Evolutionary conservation across 37 sponge, comb jelly and placozoan genomes (phyloP).

Genomic region (Chondrilla cf. caribensis): DNA sequence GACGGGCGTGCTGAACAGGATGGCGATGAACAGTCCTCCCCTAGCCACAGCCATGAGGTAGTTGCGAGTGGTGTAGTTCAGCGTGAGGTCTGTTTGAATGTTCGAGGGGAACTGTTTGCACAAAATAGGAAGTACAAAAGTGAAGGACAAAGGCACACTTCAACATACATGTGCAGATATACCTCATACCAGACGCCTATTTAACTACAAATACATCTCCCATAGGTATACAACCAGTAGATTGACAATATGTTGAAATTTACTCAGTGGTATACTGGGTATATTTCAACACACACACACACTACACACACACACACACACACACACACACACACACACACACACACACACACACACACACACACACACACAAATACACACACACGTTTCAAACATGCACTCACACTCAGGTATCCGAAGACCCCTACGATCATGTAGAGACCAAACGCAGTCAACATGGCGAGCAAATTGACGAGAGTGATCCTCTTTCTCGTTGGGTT

Average conservation of each 20-base stretch:
- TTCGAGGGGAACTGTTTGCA: conserved; percentile 43
- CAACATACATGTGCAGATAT: background rate
- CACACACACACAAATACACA: conserved; percentile 12
- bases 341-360: background rate
- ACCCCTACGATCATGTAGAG: conserved; percentile 60
- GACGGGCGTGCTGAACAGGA: conserved; percentile 68
- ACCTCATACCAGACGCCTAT: no score
- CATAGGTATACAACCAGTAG: no score
- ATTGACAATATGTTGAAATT: no score
- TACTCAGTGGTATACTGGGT: no score
- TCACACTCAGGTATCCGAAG: conserved; percentile 52
- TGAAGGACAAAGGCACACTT: background rate
- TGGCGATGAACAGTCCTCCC: conserved; percentile 55
- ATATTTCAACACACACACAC: conserved; percentile 21
- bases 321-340: conserved; percentile 10
- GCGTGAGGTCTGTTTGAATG: conserved; percentile 45
- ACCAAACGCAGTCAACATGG: conserved; percentile 42
- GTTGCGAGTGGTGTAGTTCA: conserved; percentile 38
- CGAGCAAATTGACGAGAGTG: conserved; percentile 26
- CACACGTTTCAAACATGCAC: conserved; percentile 20
- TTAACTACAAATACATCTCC: no score
- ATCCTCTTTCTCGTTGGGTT: conserved; percentile 29
- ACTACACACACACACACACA: conserved; percentile 19
- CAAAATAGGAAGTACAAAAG: background rate
- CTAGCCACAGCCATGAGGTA: conserved; percentile 52